Conservation (phyloP, 2,797 vertebrate genomes). For the Allobates femoralis region DNA sequence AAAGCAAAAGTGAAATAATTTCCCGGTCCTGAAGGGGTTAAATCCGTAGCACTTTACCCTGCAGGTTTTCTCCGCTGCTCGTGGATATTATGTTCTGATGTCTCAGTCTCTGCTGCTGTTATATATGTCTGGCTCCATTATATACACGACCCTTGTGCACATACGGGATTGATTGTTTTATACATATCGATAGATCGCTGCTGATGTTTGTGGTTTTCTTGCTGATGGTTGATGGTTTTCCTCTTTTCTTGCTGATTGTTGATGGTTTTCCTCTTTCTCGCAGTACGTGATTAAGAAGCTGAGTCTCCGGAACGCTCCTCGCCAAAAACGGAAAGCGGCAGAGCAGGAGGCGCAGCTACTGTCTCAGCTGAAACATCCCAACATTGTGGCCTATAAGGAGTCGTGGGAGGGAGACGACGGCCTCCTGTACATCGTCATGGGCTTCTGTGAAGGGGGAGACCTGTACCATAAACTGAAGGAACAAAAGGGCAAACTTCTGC, state of each 20-base stretch:
- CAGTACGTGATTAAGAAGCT: slow-evolving; percentile 97
- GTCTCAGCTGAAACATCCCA: slow-evolving; percentile 91
- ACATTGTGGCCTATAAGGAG: slow-evolving; percentile 96
- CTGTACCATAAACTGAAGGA: slow-evolving; percentile 95
- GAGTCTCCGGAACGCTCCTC: slow-evolving; percentile 88
- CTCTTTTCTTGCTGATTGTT: neutral
- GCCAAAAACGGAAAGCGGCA: slow-evolving; percentile 85
- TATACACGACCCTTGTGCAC: too few species aligned
- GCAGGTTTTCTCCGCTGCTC: too few species aligned
- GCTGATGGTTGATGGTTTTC: too few species aligned
- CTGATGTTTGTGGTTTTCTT: too few species aligned
- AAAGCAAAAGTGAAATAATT: too few species aligned
- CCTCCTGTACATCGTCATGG: slow-evolving; percentile 95
- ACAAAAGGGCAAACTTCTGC: slow-evolving; percentile 88
- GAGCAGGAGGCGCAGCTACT: slow-evolving; percentile 96
- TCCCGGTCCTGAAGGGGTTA: too few species aligned
- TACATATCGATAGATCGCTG: too few species aligned
- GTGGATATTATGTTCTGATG: too few species aligned
- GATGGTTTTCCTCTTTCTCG: slow-evolving; percentile 54
- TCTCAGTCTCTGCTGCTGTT: too few species aligned
- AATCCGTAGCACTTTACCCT: too few species aligned
- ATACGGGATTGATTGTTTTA: too few species aligned
- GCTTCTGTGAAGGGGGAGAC: slow-evolving; percentile 97
- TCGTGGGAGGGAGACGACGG: slow-evolving; percentile 94
- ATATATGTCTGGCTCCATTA: too few species aligned